Conservation (phyloP, 2,888 invertebrate genomes). For the Calliopum simillimum region DNA sequence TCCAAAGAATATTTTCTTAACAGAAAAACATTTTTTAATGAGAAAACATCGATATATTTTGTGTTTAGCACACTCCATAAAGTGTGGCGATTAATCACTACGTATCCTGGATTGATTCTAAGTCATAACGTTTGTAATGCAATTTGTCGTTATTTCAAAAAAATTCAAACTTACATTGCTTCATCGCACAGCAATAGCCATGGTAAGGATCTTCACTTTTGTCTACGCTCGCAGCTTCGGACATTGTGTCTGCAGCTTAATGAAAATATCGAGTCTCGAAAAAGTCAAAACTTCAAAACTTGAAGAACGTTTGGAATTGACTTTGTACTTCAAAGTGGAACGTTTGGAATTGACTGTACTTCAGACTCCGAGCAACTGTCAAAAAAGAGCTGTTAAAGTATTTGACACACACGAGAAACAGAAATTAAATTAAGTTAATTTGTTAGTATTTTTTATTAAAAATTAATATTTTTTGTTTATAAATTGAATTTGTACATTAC, state of each 20-base stretch:
- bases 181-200: constrained; percentile 20
- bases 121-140: not conserved
- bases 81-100: no score
- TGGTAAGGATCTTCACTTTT: constrained; percentile 10
- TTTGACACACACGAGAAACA: not conserved
- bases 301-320: no score
- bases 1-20: no score
- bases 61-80: no score
- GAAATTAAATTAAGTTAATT: not conserved
- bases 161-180: constrained; percentile 20
- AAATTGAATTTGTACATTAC: not conserved
- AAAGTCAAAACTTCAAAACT: no score
- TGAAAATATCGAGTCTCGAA: constrained; percentile 29
- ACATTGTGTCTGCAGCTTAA: constrained; percentile 2
- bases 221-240: not conserved
- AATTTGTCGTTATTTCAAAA: no score
- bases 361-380: not conserved
- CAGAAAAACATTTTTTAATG: no score
- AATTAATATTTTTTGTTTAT: constrained; percentile 3
- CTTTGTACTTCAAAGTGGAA: no score
- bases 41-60: no score
- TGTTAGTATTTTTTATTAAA: no score
- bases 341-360: no score
- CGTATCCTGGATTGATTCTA: not conserved
- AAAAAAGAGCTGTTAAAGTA: constrained; percentile 19